Base-by-base conservation (phyloP, 2,888 invertebrate species). In the Metellina segmentata region DNA sequence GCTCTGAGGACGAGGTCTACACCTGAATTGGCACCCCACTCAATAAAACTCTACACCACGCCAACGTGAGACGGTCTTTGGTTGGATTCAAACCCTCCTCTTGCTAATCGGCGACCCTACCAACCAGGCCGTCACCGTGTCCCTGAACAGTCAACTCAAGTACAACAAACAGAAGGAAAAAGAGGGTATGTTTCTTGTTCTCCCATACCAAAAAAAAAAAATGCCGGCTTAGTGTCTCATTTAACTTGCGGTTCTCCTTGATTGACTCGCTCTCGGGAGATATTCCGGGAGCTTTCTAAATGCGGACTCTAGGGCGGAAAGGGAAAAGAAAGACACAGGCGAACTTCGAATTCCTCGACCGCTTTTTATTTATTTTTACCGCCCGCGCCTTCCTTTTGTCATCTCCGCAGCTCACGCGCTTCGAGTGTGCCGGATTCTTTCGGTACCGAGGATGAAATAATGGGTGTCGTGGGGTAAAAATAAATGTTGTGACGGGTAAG, bases 241-340 rank as follows among this genome's bases (percentile, higher is more conserved):
- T 81, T 81, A 20, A 61, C 16, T 85, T 53, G 70, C 61, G 20
- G 85, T 90, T 90, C 85, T 72, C 61, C 85, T 72, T 90, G 79
- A 90, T 79, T 90, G 90, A 85, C 72, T 90, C 72, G 34, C 61
- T 51, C 34, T 71, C 79, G 48, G 8, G 61, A 78, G 83, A 72
- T 79, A 74, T 79, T 90, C 79, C 85, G 19, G 71, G 79, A 19
- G 79, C n/a, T 61, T 79, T 85, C 85, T 83, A 89, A 89, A 71
- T 83, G 78, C 52, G 34, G 85, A 16, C 61, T 61, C 61, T 61
- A 16, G 34, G 34, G 4, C 61, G 11, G 79, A 90, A 78, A 53
- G 85, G 75, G 79, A 16, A 78, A 34, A 51, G 87, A 75, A 34
- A 20, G 83, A 72, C 83, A 61, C 49, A 19, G 51, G 78, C 34